Percentiles rank a stretch among this genome's conserved stretches.
Conservation (phyloP, 2,888 invertebrate genomes). For the Cerastis leucographa region DNA sequence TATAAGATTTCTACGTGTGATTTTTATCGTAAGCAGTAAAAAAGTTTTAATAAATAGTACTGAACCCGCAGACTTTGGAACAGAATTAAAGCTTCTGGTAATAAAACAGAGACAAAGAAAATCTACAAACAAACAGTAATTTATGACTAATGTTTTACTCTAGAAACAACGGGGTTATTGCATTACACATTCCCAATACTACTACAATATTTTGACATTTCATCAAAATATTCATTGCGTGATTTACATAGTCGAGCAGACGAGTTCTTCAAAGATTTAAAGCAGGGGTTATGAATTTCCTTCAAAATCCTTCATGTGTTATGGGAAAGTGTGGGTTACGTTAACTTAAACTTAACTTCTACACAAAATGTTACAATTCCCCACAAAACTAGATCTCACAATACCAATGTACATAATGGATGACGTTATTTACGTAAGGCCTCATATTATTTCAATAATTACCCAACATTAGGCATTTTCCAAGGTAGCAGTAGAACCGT, state of each 20-base stretch:
- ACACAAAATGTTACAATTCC: background rate
- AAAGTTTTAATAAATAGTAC: conserved; percentile 33
- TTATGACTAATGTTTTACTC: background rate
- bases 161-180: background rate
- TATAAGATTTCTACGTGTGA: background rate
- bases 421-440: background rate
- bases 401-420: conserved; percentile 10
- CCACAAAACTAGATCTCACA: background rate
- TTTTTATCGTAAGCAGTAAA: conserved; percentile 27
- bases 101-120: conserved; percentile 17
- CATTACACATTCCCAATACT: background rate
- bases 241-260: background rate
- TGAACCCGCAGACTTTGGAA: background rate
- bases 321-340: background rate
- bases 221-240: background rate
- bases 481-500: conserved; percentile 42
- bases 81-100: background rate
- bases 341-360: too few relatives aligned
- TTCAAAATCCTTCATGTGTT: background rate
- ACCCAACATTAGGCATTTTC: conserved; percentile 51
- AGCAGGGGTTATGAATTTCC: background rate
- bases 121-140: background rate
- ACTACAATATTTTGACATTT: background rate
- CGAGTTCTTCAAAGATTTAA: background rate
- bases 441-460: conserved; percentile 46